A percentile compares a stretch with the other conserved stretches of the same genome.
phyloP scores from a whole-genome alignment of 2,888 invertebrate species.

The Leuctra nigra region DNA sequence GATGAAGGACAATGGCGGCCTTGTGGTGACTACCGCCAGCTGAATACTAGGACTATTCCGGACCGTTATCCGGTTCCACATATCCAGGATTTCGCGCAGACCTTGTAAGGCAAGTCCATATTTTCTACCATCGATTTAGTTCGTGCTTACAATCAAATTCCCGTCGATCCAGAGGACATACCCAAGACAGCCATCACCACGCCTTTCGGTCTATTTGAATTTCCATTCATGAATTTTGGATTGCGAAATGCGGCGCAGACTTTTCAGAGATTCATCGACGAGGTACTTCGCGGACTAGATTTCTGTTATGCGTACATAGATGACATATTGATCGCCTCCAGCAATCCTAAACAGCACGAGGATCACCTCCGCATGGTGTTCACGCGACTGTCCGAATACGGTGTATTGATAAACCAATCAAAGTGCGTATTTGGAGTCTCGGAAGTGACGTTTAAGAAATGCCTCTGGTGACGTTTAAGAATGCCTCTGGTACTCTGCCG shows the following conservation, averaged over 20 bases:
- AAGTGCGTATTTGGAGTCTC: no score
- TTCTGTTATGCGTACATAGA: conserved; percentile 17
- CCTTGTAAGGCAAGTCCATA: conserved; percentile 31
- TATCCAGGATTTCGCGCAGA: conserved; percentile 26
- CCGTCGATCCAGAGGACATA: conserved; percentile 40
- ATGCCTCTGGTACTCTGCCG: conserved; percentile 2
- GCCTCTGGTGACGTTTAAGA: no score
- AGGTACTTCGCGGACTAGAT: conserved; percentile 5
- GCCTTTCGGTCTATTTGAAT: conserved; percentile 21
- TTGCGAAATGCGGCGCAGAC: conserved; percentile 19
- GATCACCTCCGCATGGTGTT: conserved; percentile 32
- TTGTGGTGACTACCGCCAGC: conserved; percentile 38
- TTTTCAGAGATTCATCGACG: conserved; percentile 21
- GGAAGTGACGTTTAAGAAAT: conserved; percentile 17
- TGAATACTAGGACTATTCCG: conserved; percentile 35
- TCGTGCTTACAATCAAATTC: no score
- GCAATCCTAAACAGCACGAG: neutral
- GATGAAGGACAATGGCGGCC: conserved; percentile 34
- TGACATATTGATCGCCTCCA: conserved; percentile 1
- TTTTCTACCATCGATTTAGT: conserved; percentile 35
- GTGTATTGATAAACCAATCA: conserved; percentile 25
- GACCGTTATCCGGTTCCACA: conserved; percentile 37
- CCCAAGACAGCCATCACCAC: conserved; percentile 21
- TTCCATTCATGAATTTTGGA: conserved; percentile 21
- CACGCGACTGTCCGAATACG: conserved; percentile 30